Evolutionary conservation across 2,113 vertebrate species (phyloP), one percentile per base, ranked within the genome.

Genomic region (Pseudolaguvia tuberculata): DNA sequence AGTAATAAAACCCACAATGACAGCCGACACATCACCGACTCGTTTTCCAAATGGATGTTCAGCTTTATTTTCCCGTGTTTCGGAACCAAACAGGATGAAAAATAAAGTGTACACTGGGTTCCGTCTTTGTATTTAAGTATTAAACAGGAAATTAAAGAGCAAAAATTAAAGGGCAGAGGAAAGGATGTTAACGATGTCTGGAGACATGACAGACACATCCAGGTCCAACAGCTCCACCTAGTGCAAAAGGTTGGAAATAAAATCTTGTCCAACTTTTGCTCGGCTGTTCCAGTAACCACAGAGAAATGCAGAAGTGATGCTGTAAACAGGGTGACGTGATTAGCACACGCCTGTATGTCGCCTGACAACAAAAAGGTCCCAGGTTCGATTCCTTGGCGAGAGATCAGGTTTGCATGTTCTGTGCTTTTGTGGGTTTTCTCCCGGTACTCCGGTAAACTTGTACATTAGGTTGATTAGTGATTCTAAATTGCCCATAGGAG

Each of bases 221-320:
- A n/a, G 65, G 69, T 70, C 75, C 84, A 83, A 85, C 84, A 51
- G 69, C 77, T 65, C 89, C 87, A 82, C 73, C 88, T 88, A 81
- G 85, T 87, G 88, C 84, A 78, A 78, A 72, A 56, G 14, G 58
- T 12, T 55, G 39, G 77, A 77, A 76, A 13, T 79, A 5, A 70
- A 10, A 48, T n/a, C 48, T 27, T 57, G 17, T 42, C 13, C 52
- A 4, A 18, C 29, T 17, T 56, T 4, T 6, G 39, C 39, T 45
- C 42, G 6, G 7, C 42, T 23, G 15, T 25, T 21, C 20, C 61
- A 45, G n/a, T 21, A 39, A 63, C n/a, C 61, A 23, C 5, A 4
- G 13, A 47, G 21, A 45, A 21, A 13, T 21, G 20, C 6, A 4
- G 13, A 42, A 42, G 13, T 13, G 6, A 27, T 59, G 13, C 13